Base-by-base conservation (phyloP, 2,113 vertebrate species). In the Ciconia boyciana region DNA sequence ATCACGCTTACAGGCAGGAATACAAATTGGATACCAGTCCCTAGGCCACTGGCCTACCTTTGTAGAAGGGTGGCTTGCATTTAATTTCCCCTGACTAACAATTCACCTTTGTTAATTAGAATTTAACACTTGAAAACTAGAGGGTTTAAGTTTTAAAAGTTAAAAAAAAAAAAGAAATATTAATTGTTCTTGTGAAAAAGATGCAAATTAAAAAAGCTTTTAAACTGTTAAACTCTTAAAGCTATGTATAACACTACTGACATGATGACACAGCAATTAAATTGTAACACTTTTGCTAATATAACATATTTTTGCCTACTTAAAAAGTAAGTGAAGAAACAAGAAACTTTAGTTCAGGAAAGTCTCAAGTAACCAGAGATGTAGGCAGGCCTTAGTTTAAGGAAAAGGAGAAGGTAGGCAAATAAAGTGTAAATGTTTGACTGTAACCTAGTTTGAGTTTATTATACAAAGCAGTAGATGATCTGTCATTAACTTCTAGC, bases 51-150 rank as follows among this genome's bases (percentile, higher is more conserved):
- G 92, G 79, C 87, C 95, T 95, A 96, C 80, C 96, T 97, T 96
- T 92, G 57, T 93, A 90, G 78, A 96, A 96, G 86, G 65, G 75
- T 93, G 89, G 78, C 70, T 96, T 95, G 77, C 82, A 78, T 94
- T 97, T 97, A 78, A 96, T 97, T 96, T 97, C 93, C 87, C 93
- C 39, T 90, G 80, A 90, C 84, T 97, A 96, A 94, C 60, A 95
- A 93, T 70, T 97, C 81, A 96, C 86, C 64, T 96, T 94, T 85
- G 89, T 90, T 95, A 97, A 91, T 83, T 91, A 94, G 81, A 94
- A 92, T 77, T 97, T 90, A 96, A 69, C 16, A 93, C 49, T 81
- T 87, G 61, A 89, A 97, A 96, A 89, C 26, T 87, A 80, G 81
- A 43, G 2, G 2, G 60, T 34, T 93, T 48, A 78, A 68, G 17